Conservation (phyloP, 2,888 invertebrate species). For the Ceriagrion tenellum region DNA sequence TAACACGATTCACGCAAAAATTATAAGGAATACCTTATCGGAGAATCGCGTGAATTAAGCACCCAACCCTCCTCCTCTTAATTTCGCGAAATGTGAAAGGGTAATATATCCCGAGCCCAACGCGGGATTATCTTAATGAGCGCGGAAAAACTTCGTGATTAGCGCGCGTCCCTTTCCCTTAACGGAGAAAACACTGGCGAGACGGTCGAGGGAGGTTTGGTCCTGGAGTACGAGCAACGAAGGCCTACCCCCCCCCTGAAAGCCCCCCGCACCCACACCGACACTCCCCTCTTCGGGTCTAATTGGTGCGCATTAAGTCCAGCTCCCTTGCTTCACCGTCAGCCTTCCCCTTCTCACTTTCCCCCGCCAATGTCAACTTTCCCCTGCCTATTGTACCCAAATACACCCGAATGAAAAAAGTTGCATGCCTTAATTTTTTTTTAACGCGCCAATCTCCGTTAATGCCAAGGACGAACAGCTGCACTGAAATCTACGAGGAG, state of each 20-base stretch:
- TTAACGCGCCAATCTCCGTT: no score
- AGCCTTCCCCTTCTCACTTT: not conserved
- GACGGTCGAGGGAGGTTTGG: not conserved
- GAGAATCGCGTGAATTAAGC: not conserved
- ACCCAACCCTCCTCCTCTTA: not conserved
- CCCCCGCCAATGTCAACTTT: not conserved
- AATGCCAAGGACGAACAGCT: no score
- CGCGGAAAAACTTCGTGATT: not conserved
- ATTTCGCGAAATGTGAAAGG: not conserved
- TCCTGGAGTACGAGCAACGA: no score
- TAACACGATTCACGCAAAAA: not conserved
- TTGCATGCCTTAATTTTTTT: not conserved
- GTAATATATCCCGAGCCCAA: not conserved
- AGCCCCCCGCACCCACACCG: no score
- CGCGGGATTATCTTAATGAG: constrained; percentile 8
- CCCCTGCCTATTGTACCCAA: not conserved
- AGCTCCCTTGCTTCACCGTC: not conserved
- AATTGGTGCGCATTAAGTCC: not conserved
- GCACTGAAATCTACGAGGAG: no score
- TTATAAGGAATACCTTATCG: not conserved
- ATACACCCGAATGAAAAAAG: not conserved
- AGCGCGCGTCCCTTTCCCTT: not conserved
- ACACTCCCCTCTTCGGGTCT: not conserved
- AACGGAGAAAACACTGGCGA: not conserved
- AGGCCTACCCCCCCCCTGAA: no score